phyloP scores from a whole-genome alignment of 2,888 invertebrate genomes.

The Carterocephalus palaemon region DNA sequence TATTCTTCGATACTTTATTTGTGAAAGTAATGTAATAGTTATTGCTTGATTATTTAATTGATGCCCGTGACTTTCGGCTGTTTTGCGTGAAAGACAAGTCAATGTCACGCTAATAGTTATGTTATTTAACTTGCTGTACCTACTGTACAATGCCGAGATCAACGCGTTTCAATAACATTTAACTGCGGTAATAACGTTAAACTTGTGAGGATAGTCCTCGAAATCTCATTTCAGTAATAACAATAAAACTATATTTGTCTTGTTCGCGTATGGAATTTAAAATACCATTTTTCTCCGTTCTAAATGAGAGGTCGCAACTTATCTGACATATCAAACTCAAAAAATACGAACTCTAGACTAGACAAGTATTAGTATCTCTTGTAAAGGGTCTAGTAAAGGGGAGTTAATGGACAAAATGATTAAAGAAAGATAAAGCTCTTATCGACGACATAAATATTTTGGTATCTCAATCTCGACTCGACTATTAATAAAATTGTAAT shows the following conservation, averaged over 20 bases:
- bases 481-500: too few species aligned
- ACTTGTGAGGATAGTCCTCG: conserved; percentile 48
- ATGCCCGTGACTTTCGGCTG: conserved; percentile 14
- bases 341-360: background rate
- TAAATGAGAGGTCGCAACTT: background rate
- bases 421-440: too few species aligned
- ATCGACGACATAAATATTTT: too few species aligned
- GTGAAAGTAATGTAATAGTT: too few species aligned
- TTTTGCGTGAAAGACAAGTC: conserved; percentile 16
- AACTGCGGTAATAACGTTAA: conserved; percentile 43
- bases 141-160: conserved; percentile 40
- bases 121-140: conserved; percentile 38
- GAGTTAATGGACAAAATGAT: too few species aligned
- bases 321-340: background rate
- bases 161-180: conserved; percentile 56
- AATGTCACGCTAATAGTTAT: conserved; percentile 23
- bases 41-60: too few species aligned
- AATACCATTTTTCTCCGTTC: conserved; percentile 38
- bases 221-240: conserved; percentile 58
- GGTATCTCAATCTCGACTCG: too few species aligned
- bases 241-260: conserved; percentile 65
- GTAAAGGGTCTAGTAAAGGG: background rate
- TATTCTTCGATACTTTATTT: too few species aligned
- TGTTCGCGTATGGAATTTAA: conserved; percentile 57
- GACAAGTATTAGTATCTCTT: background rate